These are phyloP conservation scores for Anticlea derivata DNA, from an alignment of 2,888 invertebrate genomes.

Conservation along the genomic window DNA sequence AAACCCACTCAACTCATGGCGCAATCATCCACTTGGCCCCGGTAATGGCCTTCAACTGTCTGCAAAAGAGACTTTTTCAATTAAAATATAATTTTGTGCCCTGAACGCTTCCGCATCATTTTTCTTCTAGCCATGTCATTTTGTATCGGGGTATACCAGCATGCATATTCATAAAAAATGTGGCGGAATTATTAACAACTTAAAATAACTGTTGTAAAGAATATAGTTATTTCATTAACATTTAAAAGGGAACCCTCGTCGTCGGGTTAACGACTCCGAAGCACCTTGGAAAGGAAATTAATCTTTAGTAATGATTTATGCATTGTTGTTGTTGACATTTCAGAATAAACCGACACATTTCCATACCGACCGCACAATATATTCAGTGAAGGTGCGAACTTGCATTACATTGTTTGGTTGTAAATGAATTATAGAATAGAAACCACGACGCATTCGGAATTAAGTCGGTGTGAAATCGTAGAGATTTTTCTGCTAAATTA, in stretches of 20 bases:
- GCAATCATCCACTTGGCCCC: constrained; percentile 50
- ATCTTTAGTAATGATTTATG: constrained; percentile 22
- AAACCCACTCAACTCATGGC: constrained; percentile 61
- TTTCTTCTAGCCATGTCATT: constrained; percentile 21
- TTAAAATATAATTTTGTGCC: constrained; percentile 24
- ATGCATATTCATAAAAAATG: constrained; percentile 17
- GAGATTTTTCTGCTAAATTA: constrained; percentile 84
- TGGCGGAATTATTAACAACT: constrained; percentile 25
- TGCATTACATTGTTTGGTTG: constrained; percentile 62
- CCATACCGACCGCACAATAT: constrained; percentile 33
- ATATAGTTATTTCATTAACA: constrained; percentile 34
- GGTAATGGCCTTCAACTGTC: constrained; percentile 52
- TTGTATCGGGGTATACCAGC: constrained; percentile 9
- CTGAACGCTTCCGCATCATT: constrained; percentile 38
- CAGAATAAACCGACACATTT: constrained; percentile 31
- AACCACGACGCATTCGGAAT: constrained; percentile 79
- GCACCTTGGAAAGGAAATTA: constrained; percentile 46
- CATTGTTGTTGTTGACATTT: constrained; percentile 16
- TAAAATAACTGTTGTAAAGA: too few species aligned
- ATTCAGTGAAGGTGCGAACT: constrained; percentile 52
- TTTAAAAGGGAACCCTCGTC: constrained; percentile 38
- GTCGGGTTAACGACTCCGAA: constrained; percentile 52
- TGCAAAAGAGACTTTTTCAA: too few species aligned
- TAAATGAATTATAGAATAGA: constrained; percentile 79
- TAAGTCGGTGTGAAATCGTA: constrained; percentile 80